phyloP scores from a whole-genome alignment of 2,113 vertebrate genomes.

The Eidolon helvum region DNA sequence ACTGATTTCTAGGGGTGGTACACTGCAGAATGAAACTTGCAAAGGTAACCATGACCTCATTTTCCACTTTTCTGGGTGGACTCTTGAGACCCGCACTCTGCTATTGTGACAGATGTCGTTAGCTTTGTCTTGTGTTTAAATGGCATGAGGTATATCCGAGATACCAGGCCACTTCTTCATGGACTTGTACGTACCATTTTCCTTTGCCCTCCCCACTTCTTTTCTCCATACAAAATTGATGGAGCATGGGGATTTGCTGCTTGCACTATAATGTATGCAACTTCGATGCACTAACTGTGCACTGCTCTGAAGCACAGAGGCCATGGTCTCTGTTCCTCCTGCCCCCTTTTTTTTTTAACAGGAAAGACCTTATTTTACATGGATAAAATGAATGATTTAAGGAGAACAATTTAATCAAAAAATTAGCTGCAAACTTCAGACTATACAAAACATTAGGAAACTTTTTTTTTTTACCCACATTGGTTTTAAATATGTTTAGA shows the following conservation, averaged over 20 bases:
- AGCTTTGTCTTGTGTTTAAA: not conserved
- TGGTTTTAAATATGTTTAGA: not conserved
- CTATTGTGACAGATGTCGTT: conserved; percentile 40
- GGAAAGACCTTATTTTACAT: not conserved
- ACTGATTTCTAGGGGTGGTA: conserved; percentile 20
- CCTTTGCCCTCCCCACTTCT: conserved; percentile 68
- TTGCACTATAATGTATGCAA: conserved; percentile 58
- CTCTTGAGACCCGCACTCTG: not conserved
- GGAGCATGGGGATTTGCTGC: conserved; percentile 68
- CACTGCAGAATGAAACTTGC: not conserved
- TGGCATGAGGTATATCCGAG: conserved; percentile 11
- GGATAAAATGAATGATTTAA: conserved; percentile 48
- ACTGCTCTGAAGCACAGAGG: not conserved
- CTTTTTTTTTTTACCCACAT: not conserved
- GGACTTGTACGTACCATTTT: conserved; percentile 36
- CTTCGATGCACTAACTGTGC: not conserved
- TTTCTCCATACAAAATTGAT: conserved; percentile 59
- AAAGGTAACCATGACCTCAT: not conserved
- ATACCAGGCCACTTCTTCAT: not conserved
- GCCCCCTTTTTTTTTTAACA: not conserved
- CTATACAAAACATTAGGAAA: conserved; percentile 3
- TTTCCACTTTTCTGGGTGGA: conserved; percentile 62
- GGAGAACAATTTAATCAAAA: conserved; percentile 35
- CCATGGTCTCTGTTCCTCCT: conserved; percentile 9
- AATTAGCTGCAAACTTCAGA: conserved; percentile 33